Evolutionary conservation across 2,888 invertebrate genomes (phyloP).

Genomic region (Parnassius apollo): DNA sequence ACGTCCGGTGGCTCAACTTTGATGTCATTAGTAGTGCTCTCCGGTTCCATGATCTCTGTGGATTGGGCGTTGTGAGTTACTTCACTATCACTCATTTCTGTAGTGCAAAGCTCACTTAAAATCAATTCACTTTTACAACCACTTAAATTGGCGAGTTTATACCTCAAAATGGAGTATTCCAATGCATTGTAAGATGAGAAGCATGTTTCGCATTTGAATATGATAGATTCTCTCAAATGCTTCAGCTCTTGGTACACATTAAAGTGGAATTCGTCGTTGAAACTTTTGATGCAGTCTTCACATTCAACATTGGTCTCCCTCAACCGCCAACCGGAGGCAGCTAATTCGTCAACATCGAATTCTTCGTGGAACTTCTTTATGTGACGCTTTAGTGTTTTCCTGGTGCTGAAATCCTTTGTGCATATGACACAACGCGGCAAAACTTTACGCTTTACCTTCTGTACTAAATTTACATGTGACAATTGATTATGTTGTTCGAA

Average conservation of each 20-base stretch:
- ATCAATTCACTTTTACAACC: conserved; percentile 49
- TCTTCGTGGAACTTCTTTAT: conserved; percentile 64
- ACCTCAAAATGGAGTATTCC: conserved; percentile 55
- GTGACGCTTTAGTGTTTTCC: conserved; percentile 63
- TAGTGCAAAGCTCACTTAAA: conserved; percentile 62
- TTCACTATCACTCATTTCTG: conserved; percentile 65
- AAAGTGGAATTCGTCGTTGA: conserved; percentile 49
- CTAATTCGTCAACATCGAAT: conserved; percentile 58
- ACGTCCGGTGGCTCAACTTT: conserved; percentile 38
- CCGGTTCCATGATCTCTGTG: conserved; percentile 46
- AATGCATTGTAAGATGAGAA: conserved; percentile 45
- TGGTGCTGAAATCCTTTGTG: conserved; percentile 65
- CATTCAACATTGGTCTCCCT: conserved; percentile 51
- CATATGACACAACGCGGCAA: conserved; percentile 61
- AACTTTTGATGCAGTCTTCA: conserved; percentile 54
- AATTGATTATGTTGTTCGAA: conserved; percentile 57
- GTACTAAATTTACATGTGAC: conserved; percentile 41
- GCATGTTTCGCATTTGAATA: conserved; percentile 58
- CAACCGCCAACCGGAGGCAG: conserved; percentile 46
- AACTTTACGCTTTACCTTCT: conserved; percentile 41
- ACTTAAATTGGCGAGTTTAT: conserved; percentile 42
- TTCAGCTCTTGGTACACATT: conserved; percentile 48
- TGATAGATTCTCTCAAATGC: conserved; percentile 43
- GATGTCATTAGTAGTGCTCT: conserved; percentile 49
- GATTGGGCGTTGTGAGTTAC: conserved; percentile 28